These are phyloP conservation scores for Eulithis prunata DNA, from an alignment of 2,888 invertebrate species.

Conservation along the genomic window DNA sequence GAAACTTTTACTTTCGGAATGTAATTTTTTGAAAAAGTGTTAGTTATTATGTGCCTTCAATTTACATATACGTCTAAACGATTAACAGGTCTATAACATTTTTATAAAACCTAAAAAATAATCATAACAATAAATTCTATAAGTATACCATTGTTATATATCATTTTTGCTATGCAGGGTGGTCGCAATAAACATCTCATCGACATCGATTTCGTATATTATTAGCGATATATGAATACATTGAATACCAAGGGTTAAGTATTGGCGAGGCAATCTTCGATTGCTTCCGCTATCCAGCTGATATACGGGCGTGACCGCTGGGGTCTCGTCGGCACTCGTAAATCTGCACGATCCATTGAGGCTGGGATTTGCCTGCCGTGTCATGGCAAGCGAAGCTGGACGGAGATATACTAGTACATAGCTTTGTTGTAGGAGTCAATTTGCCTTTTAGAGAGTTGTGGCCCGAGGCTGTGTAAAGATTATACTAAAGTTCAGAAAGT, in stretches of 20 bases:
- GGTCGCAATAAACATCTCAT: constrained; percentile 12
- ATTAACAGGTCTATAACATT: too few relatives aligned
- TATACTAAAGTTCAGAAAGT: constrained; percentile 8
- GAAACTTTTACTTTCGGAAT: too few relatives aligned
- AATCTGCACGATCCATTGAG: constrained; percentile 59
- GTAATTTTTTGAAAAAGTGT: too few relatives aligned
- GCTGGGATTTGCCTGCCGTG: constrained; percentile 55
- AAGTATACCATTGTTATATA: too few relatives aligned
- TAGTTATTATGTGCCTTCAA: too few relatives aligned
- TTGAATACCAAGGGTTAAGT: constrained; percentile 29
- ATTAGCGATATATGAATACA: constrained; percentile 18
- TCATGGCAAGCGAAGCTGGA: constrained; percentile 44
- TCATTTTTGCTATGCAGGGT: neutral
- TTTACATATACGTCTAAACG: too few relatives aligned
- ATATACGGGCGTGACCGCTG: constrained; percentile 42
- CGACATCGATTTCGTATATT: constrained; percentile 16
- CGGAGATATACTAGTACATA: constrained; percentile 22
- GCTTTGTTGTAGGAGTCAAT: constrained; percentile 27
- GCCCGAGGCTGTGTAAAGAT: constrained; percentile 11
- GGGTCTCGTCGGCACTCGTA: constrained; percentile 48
- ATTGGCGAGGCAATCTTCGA: constrained; percentile 32
- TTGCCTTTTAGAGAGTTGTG: constrained; percentile 21
- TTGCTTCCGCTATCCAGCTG: constrained; percentile 48
- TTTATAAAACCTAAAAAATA: too few relatives aligned
- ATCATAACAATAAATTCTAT: too few relatives aligned